Percentiles rank a stretch among this genome's conserved stretches.
Conservation (phyloP, 2,797 vertebrate species). For the Sebastes taczanowskii region DNA sequence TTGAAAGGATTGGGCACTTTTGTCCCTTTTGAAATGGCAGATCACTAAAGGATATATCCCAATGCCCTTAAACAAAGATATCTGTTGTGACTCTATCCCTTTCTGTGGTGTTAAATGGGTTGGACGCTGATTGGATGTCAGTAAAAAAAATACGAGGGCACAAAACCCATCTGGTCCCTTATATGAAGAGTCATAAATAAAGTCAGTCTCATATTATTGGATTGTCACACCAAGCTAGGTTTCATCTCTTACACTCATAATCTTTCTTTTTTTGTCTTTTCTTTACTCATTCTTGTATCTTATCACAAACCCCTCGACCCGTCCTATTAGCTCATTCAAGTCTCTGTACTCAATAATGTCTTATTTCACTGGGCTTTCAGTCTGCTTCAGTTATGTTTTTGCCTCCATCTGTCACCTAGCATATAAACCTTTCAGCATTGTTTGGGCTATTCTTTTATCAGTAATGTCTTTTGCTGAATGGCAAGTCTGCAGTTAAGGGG, state of each 20-base stretch:
- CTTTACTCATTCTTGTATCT: not conserved
- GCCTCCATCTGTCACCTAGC: not conserved
- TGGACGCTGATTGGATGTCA: slow-evolving; percentile 62
- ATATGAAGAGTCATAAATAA: slow-evolving; percentile 45
- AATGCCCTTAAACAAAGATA: slow-evolving; percentile 67
- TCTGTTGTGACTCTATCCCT: slow-evolving; percentile 54
- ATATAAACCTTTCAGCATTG: slow-evolving; percentile 24
- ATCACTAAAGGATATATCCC: slow-evolving; percentile 67
- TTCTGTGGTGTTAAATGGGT: slow-evolving; percentile 47
- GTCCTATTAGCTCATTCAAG: not conserved
- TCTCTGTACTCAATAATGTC: not conserved
- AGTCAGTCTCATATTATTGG: slow-evolving; percentile 22
- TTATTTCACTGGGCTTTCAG: not conserved
- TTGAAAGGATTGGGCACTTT: slow-evolving; percentile 73
- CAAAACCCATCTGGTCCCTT: slow-evolving; percentile 50
- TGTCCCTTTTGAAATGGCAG: slow-evolving; percentile 70
- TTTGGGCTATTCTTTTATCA: slow-evolving; percentile 54
- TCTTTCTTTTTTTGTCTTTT: not conserved
- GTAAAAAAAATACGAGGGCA: slow-evolving; percentile 50
- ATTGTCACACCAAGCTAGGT: not conserved
- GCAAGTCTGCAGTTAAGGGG: slow-evolving; percentile 69
- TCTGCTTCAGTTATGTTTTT: not conserved
- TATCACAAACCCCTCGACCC: not conserved
- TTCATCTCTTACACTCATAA: slow-evolving; percentile 7
- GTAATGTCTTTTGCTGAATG: slow-evolving; percentile 46